Conservation (phyloP, 2,797 vertebrate species). For the Thaleichthys pacificus region DNA sequence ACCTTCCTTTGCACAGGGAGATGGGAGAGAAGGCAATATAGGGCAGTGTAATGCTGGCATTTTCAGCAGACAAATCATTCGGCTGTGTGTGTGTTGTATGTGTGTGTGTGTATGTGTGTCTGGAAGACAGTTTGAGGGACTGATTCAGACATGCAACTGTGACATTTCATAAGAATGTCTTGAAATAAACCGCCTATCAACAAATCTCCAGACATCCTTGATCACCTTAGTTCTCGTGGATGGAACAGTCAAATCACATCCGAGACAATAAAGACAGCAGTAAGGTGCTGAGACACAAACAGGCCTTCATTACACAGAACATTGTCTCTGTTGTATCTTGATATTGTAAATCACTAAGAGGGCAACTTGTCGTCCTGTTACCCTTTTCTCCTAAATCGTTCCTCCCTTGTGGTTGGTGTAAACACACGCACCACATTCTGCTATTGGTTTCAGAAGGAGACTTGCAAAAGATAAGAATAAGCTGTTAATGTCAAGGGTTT, state of each 20-base stretch:
- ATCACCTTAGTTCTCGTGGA: not conserved
- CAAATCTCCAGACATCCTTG: not conserved
- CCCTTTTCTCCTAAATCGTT: not conserved
- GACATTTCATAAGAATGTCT: constrained; percentile 11
- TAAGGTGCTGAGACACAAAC: not conserved
- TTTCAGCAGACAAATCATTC: constrained; percentile 12
- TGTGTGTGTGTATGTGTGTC: constrained; percentile 9
- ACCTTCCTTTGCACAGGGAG: constrained; percentile 16
- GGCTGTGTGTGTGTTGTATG: constrained; percentile 9
- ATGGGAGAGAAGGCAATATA: constrained; percentile 7
- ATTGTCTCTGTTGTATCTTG: not conserved
- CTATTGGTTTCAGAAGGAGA: not conserved
- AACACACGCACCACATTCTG: not conserved
- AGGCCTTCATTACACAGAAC: not conserved
- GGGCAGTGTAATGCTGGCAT: constrained; percentile 12
- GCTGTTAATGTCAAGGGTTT: constrained; percentile 1
- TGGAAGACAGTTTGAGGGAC: not conserved
- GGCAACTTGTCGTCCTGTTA: not conserved
- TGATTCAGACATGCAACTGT: not conserved
- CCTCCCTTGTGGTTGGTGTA: not conserved
- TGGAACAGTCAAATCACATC: not conserved
- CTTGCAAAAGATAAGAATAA: not conserved
- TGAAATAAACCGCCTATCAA: constrained; percentile 3
- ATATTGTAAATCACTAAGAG: not conserved
- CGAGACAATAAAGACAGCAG: not conserved